A percentile compares a stretch with the other conserved stretches of the same genome.
These are phyloP conservation scores for Taphrorychus bicolor DNA, from an alignment of 2,888 invertebrate species.

Conservation along the genomic window DNA sequence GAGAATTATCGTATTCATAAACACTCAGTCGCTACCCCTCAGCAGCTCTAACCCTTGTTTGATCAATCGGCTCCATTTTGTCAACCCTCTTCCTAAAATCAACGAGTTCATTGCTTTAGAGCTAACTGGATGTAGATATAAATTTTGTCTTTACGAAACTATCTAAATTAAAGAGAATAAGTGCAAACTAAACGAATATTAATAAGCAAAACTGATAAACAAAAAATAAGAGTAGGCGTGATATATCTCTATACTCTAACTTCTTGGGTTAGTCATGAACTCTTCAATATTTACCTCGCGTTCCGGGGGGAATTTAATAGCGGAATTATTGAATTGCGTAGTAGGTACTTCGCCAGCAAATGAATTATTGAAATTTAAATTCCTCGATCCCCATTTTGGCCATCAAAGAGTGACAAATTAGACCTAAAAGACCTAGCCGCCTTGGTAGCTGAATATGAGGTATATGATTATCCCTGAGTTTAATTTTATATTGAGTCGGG, in stretches of 20 bases:
- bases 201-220: too few species aligned
- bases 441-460: too few species aligned
- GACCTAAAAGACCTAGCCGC: too few species aligned
- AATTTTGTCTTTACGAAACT: too few species aligned
- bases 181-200: too few species aligned
- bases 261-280: background rate
- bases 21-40: slow-evolving; percentile 11
- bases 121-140: background rate
- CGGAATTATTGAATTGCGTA: slow-evolving; percentile 12
- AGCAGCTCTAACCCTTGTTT: slow-evolving; percentile 15
- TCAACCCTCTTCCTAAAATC: slow-evolving; percentile 14
- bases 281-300: background rate
- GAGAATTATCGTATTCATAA: slow-evolving; percentile 24
- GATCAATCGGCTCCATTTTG: slow-evolving; percentile 28
- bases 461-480: too few species aligned
- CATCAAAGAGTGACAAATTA: background rate
- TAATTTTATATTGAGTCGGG: too few species aligned
- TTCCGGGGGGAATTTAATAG: slow-evolving; percentile 13
- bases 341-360: slow-evolving; percentile 7
- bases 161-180: too few species aligned
- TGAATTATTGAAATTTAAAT: slow-evolving; percentile 19
- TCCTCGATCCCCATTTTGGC: background rate
- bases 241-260: background rate
- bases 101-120: background rate
- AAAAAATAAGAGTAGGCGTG: too few species aligned